These are phyloP conservation scores for Cordilura impudica DNA, from an alignment of 2,888 invertebrate genomes.

Conservation along the genomic window DNA sequence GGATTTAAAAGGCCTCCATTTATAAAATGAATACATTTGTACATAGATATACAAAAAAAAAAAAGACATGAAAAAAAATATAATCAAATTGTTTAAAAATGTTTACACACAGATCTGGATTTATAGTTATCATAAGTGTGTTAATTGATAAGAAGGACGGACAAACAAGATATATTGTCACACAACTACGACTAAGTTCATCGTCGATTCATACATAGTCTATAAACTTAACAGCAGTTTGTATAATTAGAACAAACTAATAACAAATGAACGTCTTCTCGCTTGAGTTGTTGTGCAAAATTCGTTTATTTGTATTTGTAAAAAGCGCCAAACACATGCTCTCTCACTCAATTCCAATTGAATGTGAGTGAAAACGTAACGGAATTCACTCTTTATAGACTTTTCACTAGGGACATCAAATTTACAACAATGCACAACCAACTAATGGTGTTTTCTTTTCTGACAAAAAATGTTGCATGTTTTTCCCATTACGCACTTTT, in stretches of 20 bases:
- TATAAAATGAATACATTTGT: neutral
- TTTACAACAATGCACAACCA: too few species aligned
- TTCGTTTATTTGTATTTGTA: neutral
- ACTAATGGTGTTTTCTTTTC: too few species aligned
- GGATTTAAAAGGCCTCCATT: neutral
- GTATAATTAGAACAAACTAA: neutral
- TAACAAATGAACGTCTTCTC: neutral
- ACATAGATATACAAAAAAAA: neutral
- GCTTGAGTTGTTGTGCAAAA: neutral
- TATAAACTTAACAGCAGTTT: neutral
- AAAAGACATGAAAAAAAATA: neutral
- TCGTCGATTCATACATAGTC: neutral
- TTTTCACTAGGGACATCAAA: too few species aligned
- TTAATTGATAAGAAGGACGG: slow-evolving; percentile 41
- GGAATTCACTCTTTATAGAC: too few species aligned
- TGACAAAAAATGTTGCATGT: too few species aligned
- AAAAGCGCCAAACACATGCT: slow-evolving; percentile 10
- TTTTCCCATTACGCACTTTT: too few species aligned
- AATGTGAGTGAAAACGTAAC: neutral
- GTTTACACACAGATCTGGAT: slow-evolving; percentile 13
- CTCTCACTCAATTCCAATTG: slow-evolving; percentile 8
- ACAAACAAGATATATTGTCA: neutral
- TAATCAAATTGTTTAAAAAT: too few species aligned
- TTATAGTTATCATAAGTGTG: slow-evolving; percentile 33
- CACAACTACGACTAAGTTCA: neutral